phyloP scores from a whole-genome alignment of 2,888 invertebrate genomes.

The Corythucha ciliata region DNA sequence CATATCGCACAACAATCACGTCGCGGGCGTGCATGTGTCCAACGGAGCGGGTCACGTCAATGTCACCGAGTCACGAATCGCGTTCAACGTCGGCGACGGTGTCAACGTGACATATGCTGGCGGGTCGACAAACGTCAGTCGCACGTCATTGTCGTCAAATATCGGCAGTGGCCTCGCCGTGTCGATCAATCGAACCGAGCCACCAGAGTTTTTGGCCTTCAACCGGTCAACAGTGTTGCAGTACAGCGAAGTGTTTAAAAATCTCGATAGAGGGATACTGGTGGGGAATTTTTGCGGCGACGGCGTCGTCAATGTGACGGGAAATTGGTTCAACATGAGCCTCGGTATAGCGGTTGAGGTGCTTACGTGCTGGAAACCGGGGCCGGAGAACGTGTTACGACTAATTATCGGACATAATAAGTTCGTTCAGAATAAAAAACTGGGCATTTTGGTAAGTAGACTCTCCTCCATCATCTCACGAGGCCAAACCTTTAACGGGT shows the following conservation, averaged over 20 bases:
- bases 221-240: conserved; percentile 81
- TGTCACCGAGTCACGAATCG: conserved; percentile 79
- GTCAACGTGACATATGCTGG: conserved; percentile 78
- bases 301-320: conserved; percentile 75
- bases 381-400: conserved; percentile 46
- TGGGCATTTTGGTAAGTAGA: too few relatives aligned
- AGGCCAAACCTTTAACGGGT: too few relatives aligned
- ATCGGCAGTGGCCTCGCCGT: conserved; percentile 78
- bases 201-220: conserved; percentile 65
- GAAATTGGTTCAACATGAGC: conserved; percentile 78
- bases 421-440: conserved; percentile 62
- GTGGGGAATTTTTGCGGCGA: conserved; percentile 82
- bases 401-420: conserved; percentile 79
- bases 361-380: conserved; percentile 68
- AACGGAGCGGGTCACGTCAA: conserved; percentile 91
- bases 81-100: conserved; percentile 87
- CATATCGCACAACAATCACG: conserved; percentile 77
- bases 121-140: conserved; percentile 84
- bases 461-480: too few relatives aligned
- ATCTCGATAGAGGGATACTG: conserved; percentile 77
- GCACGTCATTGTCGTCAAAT: conserved; percentile 76
- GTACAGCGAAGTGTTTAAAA: conserved; percentile 76
- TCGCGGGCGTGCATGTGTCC: conserved; percentile 81
- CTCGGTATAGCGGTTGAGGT: conserved; percentile 69
- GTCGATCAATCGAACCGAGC: conserved; percentile 77